Evolutionary conservation across 1,140 invertebrate species (phyloP).

Genomic region (Nixonia krombeini): DNA sequence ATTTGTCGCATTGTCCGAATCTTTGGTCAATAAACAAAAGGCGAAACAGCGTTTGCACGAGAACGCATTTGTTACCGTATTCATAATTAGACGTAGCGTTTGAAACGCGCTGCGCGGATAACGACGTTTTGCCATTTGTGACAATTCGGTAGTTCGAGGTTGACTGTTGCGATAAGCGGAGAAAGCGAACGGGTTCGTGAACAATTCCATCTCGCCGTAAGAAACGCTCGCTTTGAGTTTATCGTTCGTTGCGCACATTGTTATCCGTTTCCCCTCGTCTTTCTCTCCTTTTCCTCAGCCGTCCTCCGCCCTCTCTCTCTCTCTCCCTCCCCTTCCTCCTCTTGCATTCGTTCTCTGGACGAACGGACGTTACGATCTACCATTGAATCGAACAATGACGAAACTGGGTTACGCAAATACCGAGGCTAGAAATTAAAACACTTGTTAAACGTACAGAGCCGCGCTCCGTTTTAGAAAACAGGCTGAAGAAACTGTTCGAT

Average conservation of each 20-base stretch:
- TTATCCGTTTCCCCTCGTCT: constrained; percentile 36
- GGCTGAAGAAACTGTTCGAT: constrained; percentile 1
- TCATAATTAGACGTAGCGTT: too few species aligned
- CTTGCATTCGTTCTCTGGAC: constrained; percentile 42
- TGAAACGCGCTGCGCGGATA: too few species aligned
- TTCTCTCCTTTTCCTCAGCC: constrained; percentile 20
- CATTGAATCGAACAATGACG: constrained; percentile 70
- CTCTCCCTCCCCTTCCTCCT: constrained; percentile 13
- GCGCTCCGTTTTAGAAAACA: constrained; percentile 31
- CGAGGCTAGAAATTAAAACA: constrained; percentile 69
- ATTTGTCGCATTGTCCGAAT: too few species aligned
- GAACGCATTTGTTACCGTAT: too few species aligned
- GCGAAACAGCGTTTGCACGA: too few species aligned
- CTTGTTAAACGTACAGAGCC: constrained; percentile 28
- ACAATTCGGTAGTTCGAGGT: not conserved
- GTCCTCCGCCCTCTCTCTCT: constrained; percentile 5
- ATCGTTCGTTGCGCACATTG: constrained; percentile 47
- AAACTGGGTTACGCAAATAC: constrained; percentile 72
- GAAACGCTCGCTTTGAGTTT: constrained; percentile 41
- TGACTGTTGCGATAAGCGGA: constrained; percentile 43
- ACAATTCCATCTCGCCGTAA: constrained; percentile 21
- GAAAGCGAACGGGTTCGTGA: constrained; percentile 51
- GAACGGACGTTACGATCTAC: constrained; percentile 67
- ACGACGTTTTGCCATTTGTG: too few species aligned
- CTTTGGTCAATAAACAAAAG: too few species aligned